Evolutionary conservation across 2,797 vertebrate species (phyloP).

Genomic region (Cossypha niveicapilla): DNA sequence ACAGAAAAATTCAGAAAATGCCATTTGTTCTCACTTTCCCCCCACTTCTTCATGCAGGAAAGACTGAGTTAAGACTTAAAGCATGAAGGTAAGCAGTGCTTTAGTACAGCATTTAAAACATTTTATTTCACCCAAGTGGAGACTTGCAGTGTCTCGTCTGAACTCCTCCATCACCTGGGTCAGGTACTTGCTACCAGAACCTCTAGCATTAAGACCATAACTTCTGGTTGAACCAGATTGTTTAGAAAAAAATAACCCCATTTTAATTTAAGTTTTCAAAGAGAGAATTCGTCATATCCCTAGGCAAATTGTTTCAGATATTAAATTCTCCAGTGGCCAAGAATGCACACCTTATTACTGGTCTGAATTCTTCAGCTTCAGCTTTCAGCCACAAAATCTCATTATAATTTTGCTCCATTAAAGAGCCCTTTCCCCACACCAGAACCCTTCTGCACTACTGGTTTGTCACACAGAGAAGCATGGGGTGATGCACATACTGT

Average conservation of each 20-base stretch:
- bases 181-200: background rate
- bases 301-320: slow-evolving; percentile 66
- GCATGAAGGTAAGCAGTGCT: background rate
- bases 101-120: background rate
- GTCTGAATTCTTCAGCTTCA: slow-evolving; percentile 48
- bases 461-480: background rate
- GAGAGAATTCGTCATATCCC: slow-evolving; percentile 29
- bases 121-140: slow-evolving; percentile 2
- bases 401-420: slow-evolving; percentile 21
- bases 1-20: background rate
- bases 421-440: background rate
- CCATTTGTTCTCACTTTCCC: background rate
- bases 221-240: slow-evolving; percentile 57
- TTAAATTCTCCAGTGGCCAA: slow-evolving; percentile 60
- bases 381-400: slow-evolving; percentile 33
- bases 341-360: slow-evolving; percentile 60
- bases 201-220: slow-evolving; percentile 26
- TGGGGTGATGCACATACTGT: background rate
- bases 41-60: background rate
- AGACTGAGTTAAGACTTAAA: background rate
- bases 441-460: background rate
- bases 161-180: background rate
- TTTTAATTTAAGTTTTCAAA: slow-evolving; percentile 61
- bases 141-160: background rate
- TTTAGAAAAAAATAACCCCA: slow-evolving; percentile 9